A percentile compares a stretch with the other conserved stretches of the same genome.
These are phyloP conservation scores for Drosophila hydei DNA, from an alignment of 1,140 invertebrate genomes.

Conservation along the genomic window DNA sequence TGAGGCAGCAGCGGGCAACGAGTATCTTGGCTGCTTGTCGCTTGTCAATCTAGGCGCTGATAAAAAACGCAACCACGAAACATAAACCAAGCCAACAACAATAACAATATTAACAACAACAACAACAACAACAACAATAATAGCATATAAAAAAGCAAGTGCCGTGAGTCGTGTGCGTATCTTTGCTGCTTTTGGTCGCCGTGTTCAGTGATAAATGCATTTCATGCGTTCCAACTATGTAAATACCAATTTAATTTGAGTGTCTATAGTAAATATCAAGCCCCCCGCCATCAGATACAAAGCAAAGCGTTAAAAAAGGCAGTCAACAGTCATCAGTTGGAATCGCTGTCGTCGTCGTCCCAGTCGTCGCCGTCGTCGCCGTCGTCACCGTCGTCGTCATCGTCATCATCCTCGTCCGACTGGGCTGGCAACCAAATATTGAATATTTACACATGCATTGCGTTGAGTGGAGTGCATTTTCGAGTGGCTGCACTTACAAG, in stretches of 20 bases:
- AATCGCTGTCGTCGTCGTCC: slow-evolving; percentile 3
- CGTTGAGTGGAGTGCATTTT: slow-evolving; percentile 74
- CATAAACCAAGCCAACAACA: slow-evolving; percentile 57
- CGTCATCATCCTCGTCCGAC: slow-evolving; percentile 14
- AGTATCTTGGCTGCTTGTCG: slow-evolving; percentile 61
- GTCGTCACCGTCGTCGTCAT: slow-evolving; percentile 15
- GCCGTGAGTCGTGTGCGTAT: slow-evolving; percentile 47
- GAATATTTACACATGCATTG: slow-evolving; percentile 82
- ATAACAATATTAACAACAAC: slow-evolving; percentile 28
- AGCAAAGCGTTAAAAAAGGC: slow-evolving; percentile 53
- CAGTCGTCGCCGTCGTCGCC: too few relatives aligned
- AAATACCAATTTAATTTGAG: slow-evolving; percentile 83
- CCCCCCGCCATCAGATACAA: slow-evolving; percentile 31
- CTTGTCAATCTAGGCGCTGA: slow-evolving; percentile 76
- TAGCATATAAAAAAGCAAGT: slow-evolving; percentile 56
- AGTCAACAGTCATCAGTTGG: slow-evolving; percentile 41
- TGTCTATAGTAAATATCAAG: slow-evolving; percentile 74
- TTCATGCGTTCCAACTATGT: slow-evolving; percentile 81
- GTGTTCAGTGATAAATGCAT: slow-evolving; percentile 77
- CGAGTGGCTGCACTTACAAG: slow-evolving; percentile 62
- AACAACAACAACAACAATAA: slow-evolving; percentile 38
- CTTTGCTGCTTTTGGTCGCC: slow-evolving; percentile 34
- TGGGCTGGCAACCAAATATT: slow-evolving; percentile 73
- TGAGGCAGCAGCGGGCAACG: slow-evolving; percentile 21
- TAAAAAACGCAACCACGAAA: slow-evolving; percentile 68